A percentile compares a stretch with the other conserved stretches of the same genome.
These are phyloP conservation scores for Knipowitschia caucasica DNA, from an alignment of 2,797 vertebrate genomes.

Conservation along the genomic window DNA sequence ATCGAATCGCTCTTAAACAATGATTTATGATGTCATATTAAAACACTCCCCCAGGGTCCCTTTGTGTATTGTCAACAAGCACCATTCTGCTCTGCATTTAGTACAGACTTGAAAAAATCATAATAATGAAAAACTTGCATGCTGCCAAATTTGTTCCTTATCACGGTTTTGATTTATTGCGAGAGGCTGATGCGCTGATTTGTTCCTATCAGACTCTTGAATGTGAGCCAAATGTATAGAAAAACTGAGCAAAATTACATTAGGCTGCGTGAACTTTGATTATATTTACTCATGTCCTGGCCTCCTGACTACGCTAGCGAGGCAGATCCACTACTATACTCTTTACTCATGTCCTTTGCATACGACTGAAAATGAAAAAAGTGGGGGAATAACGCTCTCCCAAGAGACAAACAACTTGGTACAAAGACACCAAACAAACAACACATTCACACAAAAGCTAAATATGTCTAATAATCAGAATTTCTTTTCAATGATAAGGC, in stretches of 20 bases:
- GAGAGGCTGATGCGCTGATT: conserved; percentile 32
- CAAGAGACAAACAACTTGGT: too few relatives aligned
- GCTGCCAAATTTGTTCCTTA: conserved; percentile 33
- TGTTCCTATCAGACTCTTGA: conserved; percentile 26
- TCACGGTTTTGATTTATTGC: conserved; percentile 40
- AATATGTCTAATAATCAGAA: too few relatives aligned
- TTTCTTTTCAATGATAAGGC: too few relatives aligned
- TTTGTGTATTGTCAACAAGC: conserved; percentile 13
- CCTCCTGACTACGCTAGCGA: too few relatives aligned
- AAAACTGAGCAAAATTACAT: too few relatives aligned
- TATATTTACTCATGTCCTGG: too few relatives aligned
- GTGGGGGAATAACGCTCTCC: too few relatives aligned
- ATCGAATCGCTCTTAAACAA: conserved; percentile 16
- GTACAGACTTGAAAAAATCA: conserved; percentile 10
- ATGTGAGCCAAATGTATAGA: conserved; percentile 26
- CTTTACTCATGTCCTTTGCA: conserved; percentile 45
- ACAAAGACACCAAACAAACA: too few relatives aligned
- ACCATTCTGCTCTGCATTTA: conserved; percentile 23
- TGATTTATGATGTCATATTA: conserved; percentile 41
- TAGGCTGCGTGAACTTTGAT: too few relatives aligned
- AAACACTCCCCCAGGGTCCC: conserved; percentile 39
- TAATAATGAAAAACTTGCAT: neutral
- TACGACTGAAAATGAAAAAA: too few relatives aligned
- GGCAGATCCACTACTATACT: too few relatives aligned
- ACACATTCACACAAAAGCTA: too few relatives aligned